phyloP scores from a whole-genome alignment of 2,888 invertebrate species.

The Odontocerum albicorne region DNA sequence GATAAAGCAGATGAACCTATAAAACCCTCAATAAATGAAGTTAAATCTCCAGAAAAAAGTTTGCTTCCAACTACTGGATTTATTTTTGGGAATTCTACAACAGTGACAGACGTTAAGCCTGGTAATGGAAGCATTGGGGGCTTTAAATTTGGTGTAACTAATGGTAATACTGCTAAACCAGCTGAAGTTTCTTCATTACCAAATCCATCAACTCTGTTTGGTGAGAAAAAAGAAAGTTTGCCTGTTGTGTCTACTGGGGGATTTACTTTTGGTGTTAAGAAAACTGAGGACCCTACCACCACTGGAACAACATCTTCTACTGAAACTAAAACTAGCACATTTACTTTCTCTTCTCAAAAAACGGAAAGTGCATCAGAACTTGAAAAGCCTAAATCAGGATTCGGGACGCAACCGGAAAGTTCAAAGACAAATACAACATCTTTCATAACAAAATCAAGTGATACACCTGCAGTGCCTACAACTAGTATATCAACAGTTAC shows the following conservation, averaged over 20 bases:
- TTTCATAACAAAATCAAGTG: neutral
- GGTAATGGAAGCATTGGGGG: constrained; percentile 22
- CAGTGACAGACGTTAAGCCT: constrained; percentile 15
- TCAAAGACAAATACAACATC: no score
- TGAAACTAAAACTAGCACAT: constrained; percentile 12
- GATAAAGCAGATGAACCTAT: constrained; percentile 43
- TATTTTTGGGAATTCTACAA: constrained; percentile 44
- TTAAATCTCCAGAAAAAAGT: constrained; percentile 43
- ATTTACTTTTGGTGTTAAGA: constrained; percentile 36
- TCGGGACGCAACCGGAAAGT: neutral
- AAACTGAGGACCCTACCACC: constrained; percentile 23
- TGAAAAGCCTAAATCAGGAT: neutral
- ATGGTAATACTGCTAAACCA: constrained; percentile 6
- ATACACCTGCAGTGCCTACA: neutral
- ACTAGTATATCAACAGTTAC: neutral
- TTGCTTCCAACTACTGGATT: constrained; percentile 41
- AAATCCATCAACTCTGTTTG: constrained; percentile 10
- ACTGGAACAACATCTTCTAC: neutral
- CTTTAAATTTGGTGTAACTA: constrained; percentile 42
- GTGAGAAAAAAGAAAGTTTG: constrained; percentile 10
- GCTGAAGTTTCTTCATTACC: neutral
- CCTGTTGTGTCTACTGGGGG: constrained; percentile 10
- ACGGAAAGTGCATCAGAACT: constrained; percentile 4
- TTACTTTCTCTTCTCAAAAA: constrained; percentile 17
- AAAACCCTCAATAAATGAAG: constrained; percentile 1